Percentiles rank a stretch among this genome's conserved stretches.
Conservation (phyloP, 2,888 invertebrate species). For the Nemoura dubitans region DNA sequence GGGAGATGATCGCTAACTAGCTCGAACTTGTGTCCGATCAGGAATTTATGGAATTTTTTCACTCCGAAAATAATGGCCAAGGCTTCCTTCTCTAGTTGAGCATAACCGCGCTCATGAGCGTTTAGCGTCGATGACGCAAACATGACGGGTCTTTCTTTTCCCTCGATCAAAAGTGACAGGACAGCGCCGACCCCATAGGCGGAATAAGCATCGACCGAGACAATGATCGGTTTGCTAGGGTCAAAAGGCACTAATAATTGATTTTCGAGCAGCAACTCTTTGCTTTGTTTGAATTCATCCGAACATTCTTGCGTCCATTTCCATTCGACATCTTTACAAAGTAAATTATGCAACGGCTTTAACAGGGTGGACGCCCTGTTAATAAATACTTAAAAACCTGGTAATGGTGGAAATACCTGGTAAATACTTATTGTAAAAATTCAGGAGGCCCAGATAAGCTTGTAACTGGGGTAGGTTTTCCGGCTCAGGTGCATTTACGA, state of each 20-base stretch:
- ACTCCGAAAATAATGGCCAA: constrained; percentile 50
- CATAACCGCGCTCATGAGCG: constrained; percentile 35
- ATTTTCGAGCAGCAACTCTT: constrained; percentile 24
- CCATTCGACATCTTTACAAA: constrained; percentile 12
- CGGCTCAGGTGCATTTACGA: constrained; percentile 38
- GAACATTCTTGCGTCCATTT: constrained; percentile 14
- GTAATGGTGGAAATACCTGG: too few species aligned
- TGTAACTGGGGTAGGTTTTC: constrained; percentile 40
- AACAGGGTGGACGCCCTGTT: constrained; percentile 38
- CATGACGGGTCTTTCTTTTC: constrained; percentile 20
- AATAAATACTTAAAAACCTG: too few species aligned
- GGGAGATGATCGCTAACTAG: constrained; percentile 44
- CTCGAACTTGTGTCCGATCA: constrained; percentile 39
- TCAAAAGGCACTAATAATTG: constrained; percentile 46
- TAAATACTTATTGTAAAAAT: constrained; percentile 44
- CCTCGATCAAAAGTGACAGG: constrained; percentile 32
- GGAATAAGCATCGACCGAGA: constrained; percentile 46
- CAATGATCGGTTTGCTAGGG: constrained; percentile 41
- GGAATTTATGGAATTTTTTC: constrained; percentile 2
- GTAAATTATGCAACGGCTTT: constrained; percentile 30
- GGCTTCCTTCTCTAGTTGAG: constrained; percentile 41
- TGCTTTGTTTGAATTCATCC: constrained; percentile 5
- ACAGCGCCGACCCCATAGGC: constrained; percentile 49
- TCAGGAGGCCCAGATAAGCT: constrained; percentile 44
- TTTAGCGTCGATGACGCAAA: constrained; percentile 41